Conservation (phyloP, 2,113 vertebrate genomes). For the Neotoma lepida region DNA sequence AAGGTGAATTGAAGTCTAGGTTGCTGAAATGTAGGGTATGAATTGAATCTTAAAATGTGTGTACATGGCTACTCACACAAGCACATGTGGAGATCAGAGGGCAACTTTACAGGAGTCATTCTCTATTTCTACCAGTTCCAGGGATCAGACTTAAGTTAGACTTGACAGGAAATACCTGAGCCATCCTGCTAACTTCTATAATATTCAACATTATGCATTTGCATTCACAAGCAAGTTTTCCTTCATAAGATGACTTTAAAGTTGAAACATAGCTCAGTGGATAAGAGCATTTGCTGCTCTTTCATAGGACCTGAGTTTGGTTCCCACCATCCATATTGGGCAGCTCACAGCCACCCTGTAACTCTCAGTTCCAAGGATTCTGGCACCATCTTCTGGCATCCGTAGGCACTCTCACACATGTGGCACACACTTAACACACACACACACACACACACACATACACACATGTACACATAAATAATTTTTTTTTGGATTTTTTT, state of each 20-base stretch:
- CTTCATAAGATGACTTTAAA: background rate
- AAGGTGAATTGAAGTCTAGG: background rate
- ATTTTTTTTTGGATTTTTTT: too few relatives aligned
- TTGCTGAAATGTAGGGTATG: background rate
- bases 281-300: background rate
- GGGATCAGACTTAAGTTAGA: background rate
- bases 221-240: background rate
- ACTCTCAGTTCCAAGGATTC: background rate
- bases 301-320: background rate
- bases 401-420: background rate
- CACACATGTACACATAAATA: background rate
- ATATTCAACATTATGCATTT: background rate
- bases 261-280: background rate
- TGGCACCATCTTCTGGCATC: background rate
- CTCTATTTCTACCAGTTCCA: background rate
- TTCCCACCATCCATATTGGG: background rate
- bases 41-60: constrained; percentile 23
- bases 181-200: background rate
- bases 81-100: background rate
- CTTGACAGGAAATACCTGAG: background rate
- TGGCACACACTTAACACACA: background rate
- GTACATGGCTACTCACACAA: background rate
- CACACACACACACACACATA: background rate
- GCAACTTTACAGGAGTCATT: background rate
- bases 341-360: background rate